These are phyloP conservation scores for Notiomystis cincta DNA, from an alignment of 2,113 vertebrate genomes.

Conservation along the genomic window DNA sequence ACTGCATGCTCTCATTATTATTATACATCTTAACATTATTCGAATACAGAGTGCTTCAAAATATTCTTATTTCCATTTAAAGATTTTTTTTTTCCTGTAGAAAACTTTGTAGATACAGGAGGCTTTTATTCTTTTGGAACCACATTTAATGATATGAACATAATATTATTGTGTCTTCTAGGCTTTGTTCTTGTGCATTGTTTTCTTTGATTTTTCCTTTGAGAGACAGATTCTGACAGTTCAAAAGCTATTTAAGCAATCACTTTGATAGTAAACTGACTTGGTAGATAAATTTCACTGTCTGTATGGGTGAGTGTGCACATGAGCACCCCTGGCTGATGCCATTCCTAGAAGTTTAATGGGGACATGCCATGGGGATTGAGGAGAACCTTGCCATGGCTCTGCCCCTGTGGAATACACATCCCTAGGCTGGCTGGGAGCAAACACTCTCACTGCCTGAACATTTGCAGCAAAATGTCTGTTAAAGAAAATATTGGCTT, in stretches of 20 bases:
- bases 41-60: not conserved
- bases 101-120: constrained; percentile 5
- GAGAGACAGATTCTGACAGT: constrained; percentile 44
- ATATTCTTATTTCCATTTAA: constrained; percentile 17
- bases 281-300: not conserved
- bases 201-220: constrained; percentile 61
- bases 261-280: constrained; percentile 30
- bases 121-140: not conserved
- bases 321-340: not conserved
- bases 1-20: not conserved
- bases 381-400: not conserved
- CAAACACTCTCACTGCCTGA: not conserved
- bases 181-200: not conserved
- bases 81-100: not conserved
- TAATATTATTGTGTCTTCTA: constrained; percentile 35
- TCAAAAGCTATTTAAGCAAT: constrained; percentile 45
- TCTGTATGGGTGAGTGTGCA: not conserved
- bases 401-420: not conserved
- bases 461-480: not conserved
- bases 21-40: not conserved
- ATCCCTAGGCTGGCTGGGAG: not conserved
- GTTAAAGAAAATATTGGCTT: constrained; percentile 43
- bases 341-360: not conserved
- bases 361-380: not conserved
- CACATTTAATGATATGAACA: not conserved